Evolutionary conservation across 2,797 vertebrate genomes (phyloP), one percentile per base, ranked within the genome.

Genomic region (Ptychobarbus kaznakovi): DNA sequence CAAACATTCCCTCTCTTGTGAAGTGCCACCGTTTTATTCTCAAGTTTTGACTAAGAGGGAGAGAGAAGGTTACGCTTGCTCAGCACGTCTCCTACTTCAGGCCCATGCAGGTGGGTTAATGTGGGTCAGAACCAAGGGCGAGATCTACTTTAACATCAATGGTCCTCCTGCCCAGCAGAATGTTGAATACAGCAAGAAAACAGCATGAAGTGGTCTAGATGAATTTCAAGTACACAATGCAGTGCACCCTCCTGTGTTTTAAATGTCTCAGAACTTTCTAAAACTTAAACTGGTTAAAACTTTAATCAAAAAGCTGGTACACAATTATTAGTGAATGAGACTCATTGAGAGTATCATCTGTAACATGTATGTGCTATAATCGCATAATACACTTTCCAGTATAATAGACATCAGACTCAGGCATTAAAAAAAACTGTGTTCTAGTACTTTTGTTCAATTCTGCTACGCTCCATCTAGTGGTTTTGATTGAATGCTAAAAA

Each of bases 21-120:
- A 3, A 49, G 46, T 74, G 72, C 18, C 46, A 25, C 53, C 25
- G 22, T 49, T 40, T 32, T 58, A 53, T 75, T 79, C 72, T 80
- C 5, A 53, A 56, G 38, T 79, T 76, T 68, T 65, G 16, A 70
- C 66, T 76, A 46, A 63, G 51, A 82, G 20, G 22, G 18, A 66
- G 3, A 49, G 70, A 56, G 68, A 68, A 72, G 74, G 20, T 65
- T 35, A 66, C n/a, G 53, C 84, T 84, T 83, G 77, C 83, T 83
- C 81, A 74, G 86, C 88, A 86, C 40, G 56, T 49, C 69, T 61
- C 20, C 6, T 56, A 70, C 35, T 70, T 84, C 83, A 72, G 40
- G 40, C 65, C 46, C 8, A 70, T 73, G 84, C 20, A 4, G 44
- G 22, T 40, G 72, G 68, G n/a, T 65, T 86, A 85, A 89, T 56